Evolutionary conservation across 2,113 vertebrate species (phyloP).

Genomic region (Redunca redunca): DNA sequence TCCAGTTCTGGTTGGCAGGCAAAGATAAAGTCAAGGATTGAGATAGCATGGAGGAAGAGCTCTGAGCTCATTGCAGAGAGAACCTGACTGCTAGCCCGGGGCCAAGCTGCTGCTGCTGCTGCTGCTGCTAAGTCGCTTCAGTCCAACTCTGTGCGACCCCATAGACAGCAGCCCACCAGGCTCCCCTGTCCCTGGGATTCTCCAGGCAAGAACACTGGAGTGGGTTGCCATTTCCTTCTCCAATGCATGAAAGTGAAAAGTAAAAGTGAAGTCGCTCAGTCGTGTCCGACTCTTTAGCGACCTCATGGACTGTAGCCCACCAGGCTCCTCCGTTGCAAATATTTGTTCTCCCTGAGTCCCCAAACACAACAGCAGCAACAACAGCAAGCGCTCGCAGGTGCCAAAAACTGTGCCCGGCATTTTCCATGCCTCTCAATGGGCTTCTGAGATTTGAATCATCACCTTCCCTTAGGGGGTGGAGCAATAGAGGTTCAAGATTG

Average conservation of each 20-base stretch:
- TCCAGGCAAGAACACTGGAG: too few species aligned
- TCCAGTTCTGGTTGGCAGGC: background rate
- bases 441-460: background rate
- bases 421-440: background rate
- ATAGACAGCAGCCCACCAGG: too few species aligned
- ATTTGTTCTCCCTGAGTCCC: background rate
- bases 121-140: too few species aligned
- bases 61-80: background rate
- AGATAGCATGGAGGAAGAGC: background rate
- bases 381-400: background rate
- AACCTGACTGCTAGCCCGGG: fast-evolving
- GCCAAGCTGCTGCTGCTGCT: background rate
- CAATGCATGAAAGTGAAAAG: too few species aligned
- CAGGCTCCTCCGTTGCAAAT: background rate
- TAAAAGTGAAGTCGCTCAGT: too few species aligned
- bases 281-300: too few species aligned
- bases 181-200: too few species aligned
- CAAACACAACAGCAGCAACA: background rate
- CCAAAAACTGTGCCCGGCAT: fast-evolving
- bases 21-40: background rate
- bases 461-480: background rate
- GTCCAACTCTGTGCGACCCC: fast-evolving
- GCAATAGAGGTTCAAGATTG: background rate
- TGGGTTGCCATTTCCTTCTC: too few species aligned
- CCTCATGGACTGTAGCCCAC: too few species aligned